Conservation (phyloP, 2,113 vertebrate species). For the Todiramphus chloris region DNA sequence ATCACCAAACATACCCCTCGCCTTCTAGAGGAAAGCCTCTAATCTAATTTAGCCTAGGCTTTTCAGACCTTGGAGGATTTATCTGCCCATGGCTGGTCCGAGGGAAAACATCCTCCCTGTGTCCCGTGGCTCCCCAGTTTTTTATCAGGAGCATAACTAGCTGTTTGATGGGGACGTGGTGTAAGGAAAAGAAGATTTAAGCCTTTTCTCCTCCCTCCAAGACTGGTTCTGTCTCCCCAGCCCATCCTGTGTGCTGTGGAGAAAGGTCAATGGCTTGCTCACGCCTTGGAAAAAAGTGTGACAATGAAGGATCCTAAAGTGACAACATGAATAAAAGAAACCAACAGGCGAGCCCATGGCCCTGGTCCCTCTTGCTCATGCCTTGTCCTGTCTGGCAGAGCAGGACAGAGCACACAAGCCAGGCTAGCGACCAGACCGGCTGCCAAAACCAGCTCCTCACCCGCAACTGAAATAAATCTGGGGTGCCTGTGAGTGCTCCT, state of each 20-base stretch:
- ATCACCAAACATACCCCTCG: background rate
- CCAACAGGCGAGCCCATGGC: fast-evolving
- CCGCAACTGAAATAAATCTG: background rate
- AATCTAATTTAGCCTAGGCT: background rate
- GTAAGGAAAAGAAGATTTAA: background rate
- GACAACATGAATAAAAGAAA: background rate
- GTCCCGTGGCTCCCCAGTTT: background rate
- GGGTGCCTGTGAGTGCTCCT: background rate
- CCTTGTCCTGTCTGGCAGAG: fast-evolving
- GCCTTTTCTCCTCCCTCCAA: background rate
- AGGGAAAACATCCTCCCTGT: background rate
- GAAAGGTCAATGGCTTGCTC: background rate
- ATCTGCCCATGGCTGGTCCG: background rate
- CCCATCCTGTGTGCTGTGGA: background rate
- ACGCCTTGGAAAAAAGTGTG: fast-evolving
- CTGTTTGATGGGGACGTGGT: background rate
- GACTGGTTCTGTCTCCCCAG: background rate
- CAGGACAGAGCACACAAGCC: fast-evolving
- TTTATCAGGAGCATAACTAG: background rate
- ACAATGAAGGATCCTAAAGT: background rate
- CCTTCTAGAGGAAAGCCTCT: background rate
- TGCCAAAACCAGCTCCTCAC: background rate
- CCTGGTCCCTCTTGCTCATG: background rate
- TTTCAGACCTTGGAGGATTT: background rate
- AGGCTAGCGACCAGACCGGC: fast-evolving